Percentiles rank a stretch among this genome's conserved stretches.
Evolutionary conservation across 2,888 invertebrate species (phyloP).

Genomic region (Spodoptera littoralis): DNA sequence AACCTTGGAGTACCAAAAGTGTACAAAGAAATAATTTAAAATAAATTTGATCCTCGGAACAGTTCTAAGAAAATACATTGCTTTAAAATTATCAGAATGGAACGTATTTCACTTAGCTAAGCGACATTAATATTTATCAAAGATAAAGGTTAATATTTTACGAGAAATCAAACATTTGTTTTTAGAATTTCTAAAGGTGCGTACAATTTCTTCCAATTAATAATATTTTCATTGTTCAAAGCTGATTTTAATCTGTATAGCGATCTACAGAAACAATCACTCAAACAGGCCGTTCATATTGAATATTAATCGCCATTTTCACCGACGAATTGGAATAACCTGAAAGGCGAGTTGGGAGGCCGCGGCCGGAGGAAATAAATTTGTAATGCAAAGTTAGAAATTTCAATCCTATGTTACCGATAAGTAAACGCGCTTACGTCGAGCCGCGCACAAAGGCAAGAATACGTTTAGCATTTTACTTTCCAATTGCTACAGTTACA

Average conservation of each 20-base stretch:
- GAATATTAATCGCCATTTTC: conserved; percentile 88
- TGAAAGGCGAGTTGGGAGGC: conserved; percentile 77
- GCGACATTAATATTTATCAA: conserved; percentile 60
- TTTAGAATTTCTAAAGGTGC: conserved; percentile 71
- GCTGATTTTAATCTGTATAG: conserved; percentile 73
- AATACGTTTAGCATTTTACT: conserved; percentile 81
- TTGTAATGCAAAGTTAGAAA: conserved; percentile 88
- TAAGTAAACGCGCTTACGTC: conserved; percentile 83
- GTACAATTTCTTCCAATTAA: conserved; percentile 77
- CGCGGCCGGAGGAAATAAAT: conserved; percentile 83
- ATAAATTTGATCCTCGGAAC: conserved; percentile 10
- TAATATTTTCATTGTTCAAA: conserved; percentile 76
- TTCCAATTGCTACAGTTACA: conserved; percentile 70
- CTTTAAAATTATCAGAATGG: conserved; percentile 32
- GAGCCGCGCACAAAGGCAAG: conserved; percentile 77
- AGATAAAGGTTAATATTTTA: conserved; percentile 71
- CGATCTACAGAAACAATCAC: conserved; percentile 83
- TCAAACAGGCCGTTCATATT: conserved; percentile 87
- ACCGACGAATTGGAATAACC: conserved; percentile 85
- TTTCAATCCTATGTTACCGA: conserved; percentile 85
- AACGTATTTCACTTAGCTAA: conserved; percentile 38
- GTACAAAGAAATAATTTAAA: not conserved
- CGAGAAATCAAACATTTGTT: conserved; percentile 76
- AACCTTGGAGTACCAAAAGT: not conserved
- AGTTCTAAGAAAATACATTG: conserved; percentile 17